A percentile compares a stretch with the other conserved stretches of the same genome.
Conservation (phyloP, 2,113 vertebrate genomes). For the Chaenogobius annularis region DNA sequence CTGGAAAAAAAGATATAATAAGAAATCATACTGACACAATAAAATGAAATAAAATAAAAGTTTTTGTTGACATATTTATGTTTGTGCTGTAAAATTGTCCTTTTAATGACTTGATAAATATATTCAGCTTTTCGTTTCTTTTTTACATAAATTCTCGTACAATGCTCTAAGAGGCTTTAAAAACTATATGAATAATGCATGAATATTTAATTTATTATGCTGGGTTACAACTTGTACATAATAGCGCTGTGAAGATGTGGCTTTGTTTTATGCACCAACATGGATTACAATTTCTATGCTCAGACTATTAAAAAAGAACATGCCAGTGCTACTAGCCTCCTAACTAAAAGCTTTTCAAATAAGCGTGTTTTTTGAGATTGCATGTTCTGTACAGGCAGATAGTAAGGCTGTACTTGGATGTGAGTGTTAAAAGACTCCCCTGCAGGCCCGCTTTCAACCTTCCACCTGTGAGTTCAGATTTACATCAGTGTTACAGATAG, state of each 20-base stretch:
- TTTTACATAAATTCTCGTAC: no score
- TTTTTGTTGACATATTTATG: no score
- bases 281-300: not conserved
- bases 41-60: not conserved
- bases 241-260: not conserved
- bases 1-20: not conserved
- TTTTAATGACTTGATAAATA: no score
- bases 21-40: not conserved
- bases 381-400: conserved; percentile 4
- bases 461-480: conserved; percentile 55
- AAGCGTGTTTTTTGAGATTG: not conserved
- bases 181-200: not conserved
- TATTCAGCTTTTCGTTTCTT: no score
- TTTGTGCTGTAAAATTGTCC: not conserved
- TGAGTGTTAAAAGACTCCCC: conserved; percentile 62
- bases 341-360: not conserved
- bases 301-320: not conserved
- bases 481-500: conserved; percentile 55
- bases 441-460: conserved; percentile 65
- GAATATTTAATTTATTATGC: not conserved
- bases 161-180: no score
- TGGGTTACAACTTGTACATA: not conserved
- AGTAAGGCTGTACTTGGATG: conserved; percentile 49
- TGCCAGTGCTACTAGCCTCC: not conserved
- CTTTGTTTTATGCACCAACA: not conserved